Conservation (phyloP, 2,888 invertebrate genomes). For the Muscina levida region DNA sequence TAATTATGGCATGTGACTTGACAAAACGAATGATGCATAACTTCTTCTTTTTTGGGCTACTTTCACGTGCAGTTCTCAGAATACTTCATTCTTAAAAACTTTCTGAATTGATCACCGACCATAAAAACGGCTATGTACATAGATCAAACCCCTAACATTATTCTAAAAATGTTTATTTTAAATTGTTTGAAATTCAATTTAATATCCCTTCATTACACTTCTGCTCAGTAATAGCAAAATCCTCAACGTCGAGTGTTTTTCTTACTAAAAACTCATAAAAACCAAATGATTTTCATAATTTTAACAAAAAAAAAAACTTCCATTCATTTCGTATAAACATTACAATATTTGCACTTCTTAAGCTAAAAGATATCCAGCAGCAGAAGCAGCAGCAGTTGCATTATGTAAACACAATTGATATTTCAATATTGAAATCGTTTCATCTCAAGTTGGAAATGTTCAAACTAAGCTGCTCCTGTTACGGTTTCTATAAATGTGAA, state of each 20-base stretch:
- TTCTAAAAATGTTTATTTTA: too few species aligned
- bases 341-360: not conserved
- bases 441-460: conserved; percentile 53
- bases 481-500: not conserved
- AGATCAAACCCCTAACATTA: too few species aligned
- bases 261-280: not conserved
- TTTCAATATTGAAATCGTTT: conserved; percentile 30
- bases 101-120: too few species aligned
- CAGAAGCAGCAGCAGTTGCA: conserved; percentile 9
- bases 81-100: too few species aligned
- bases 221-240: not conserved
- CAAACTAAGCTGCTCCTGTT: not conserved
- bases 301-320: not conserved
- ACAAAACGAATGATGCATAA: too few species aligned
- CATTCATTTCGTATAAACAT: not conserved
- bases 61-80: too few species aligned
- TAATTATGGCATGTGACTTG: too few species aligned
- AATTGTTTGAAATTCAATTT: too few species aligned
- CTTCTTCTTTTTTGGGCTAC: too few species aligned
- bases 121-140: too few species aligned
- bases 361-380: not conserved
- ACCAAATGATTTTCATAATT: conserved; percentile 5
- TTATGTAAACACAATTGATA: conserved; percentile 34
- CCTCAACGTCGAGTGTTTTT: not conserved
- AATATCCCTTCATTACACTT: too few species aligned